Evolutionary conservation across 1,140 invertebrate species (phyloP), one percentile per base, ranked within the genome.

Genomic region (Temnothorax nylanderi): DNA sequence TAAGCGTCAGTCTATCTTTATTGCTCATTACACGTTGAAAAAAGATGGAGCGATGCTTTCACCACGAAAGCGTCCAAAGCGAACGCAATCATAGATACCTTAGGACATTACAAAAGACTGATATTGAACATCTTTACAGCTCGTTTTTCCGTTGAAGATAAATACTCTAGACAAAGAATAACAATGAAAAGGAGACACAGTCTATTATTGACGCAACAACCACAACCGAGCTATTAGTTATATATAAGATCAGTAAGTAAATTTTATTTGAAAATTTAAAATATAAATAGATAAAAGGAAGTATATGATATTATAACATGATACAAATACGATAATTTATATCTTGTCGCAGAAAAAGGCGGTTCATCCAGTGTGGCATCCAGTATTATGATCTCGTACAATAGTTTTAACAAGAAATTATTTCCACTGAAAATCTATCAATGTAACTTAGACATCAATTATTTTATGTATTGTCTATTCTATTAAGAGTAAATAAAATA

Each of bases 131-230:
- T 60, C 47, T 89, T 96, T 97, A 76, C 93, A 97, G 99, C 99
- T 85, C 97, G 98, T 85, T 99, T 99, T 94, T 99, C 99, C 18
- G 99, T 99, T 0, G 98, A 99, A 95, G 99, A 99, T 93, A 98
- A 99, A 95, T 99, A 98, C 94, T 99, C 99, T 0, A 96, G 97
- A 89, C 97, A 99, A 92, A 96, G 99, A 86, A 97, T 99, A 72
- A 98, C 96, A 1, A 97, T 99, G 54, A 99, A 99, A 95, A 98
- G 98, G 93, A 96, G 99, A 94, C 99, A 98, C 96, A 97, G 97
- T 13, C 95, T 99, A 51, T 95, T 99, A 26, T 96, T 98, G 13
- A 99, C 98, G n/a, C 98, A 99, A 95, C 96, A 98, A 93, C 97
- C 98, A 32, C 96, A 97, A 94, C 97, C 97, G 78, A 95, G 96